These are phyloP conservation scores for Melikaiella ostensackeni DNA, from an alignment of 2,888 invertebrate genomes.

Conservation along the genomic window DNA sequence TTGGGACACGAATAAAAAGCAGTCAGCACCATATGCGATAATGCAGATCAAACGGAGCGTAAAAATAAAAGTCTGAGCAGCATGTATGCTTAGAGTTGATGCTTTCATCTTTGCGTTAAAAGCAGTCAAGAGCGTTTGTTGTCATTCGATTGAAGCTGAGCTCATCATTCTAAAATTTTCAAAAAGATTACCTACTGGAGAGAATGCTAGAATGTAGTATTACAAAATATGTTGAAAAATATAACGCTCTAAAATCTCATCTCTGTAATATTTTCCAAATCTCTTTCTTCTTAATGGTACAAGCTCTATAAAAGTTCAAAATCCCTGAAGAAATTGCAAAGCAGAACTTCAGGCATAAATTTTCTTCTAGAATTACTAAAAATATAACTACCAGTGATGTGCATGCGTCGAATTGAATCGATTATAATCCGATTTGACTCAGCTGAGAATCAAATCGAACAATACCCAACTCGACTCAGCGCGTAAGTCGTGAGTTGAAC, in stretches of 20 bases:
- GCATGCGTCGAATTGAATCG: too few species aligned
- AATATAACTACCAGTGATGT: background rate
- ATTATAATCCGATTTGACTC: too few species aligned
- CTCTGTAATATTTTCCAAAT: background rate
- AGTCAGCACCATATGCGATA: constrained; percentile 57
- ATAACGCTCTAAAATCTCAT: background rate
- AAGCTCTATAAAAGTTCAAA: background rate
- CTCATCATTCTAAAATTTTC: background rate
- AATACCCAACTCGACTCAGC: too few species aligned
- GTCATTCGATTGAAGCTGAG: constrained; percentile 50
- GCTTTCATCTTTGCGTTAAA: constrained; percentile 72
- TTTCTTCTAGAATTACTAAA: background rate
- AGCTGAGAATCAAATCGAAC: too few species aligned
- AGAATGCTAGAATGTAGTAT: background rate
- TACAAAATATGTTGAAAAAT: background rate
- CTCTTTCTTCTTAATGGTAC: background rate
- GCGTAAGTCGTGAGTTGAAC: too few species aligned
- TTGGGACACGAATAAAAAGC: constrained; percentile 38
- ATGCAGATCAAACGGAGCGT: constrained; percentile 70
- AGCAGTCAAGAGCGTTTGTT: constrained; percentile 54
- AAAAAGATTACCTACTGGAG: background rate
- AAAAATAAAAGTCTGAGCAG: constrained; percentile 66
- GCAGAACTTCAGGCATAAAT: background rate
- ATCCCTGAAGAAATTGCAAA: background rate
- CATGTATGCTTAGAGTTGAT: constrained; percentile 39